phyloP scores from a whole-genome alignment of 2,888 invertebrate genomes.

The Noctua comes region DNA sequence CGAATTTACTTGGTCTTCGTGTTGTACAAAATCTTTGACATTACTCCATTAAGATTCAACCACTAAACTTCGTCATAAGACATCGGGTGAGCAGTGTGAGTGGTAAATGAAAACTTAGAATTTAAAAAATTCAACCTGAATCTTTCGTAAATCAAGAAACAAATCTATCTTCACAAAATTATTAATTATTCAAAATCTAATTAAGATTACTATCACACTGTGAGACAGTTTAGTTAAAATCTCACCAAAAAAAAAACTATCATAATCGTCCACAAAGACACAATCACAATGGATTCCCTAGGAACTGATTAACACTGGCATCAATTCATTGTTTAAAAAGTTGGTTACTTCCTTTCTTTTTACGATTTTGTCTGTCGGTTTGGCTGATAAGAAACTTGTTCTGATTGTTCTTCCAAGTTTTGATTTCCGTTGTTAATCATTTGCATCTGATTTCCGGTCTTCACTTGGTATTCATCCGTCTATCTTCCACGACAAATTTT shows the following conservation, averaged over 20 bases:
- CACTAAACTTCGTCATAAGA: background rate
- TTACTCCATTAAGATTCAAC: background rate
- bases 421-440: conserved; percentile 25
- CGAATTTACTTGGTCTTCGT: too few relatives aligned
- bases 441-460: conserved; percentile 1
- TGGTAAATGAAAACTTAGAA: background rate
- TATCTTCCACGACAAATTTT: too few relatives aligned
- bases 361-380: background rate
- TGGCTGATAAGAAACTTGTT: conserved; percentile 19
- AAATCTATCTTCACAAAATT: conserved; percentile 15
- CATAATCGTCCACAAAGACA: conserved; percentile 38
- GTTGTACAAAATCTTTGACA: too few relatives aligned
- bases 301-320: conserved; percentile 45
- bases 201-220: conserved; percentile 45
- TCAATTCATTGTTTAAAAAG: conserved; percentile 53
- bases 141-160: conserved; percentile 4
- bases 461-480: too few relatives aligned
- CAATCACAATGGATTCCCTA: conserved; percentile 50
- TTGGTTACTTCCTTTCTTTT: conserved; percentile 36
- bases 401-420: conserved; percentile 30
- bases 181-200: conserved; percentile 25
- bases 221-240: conserved; percentile 29
- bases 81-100: background rate
- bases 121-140: background rate
- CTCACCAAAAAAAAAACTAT: conserved; percentile 37